Evolutionary conservation across 1,140 invertebrate genomes (phyloP).

Genomic region (Drosophila bocqueti): DNA sequence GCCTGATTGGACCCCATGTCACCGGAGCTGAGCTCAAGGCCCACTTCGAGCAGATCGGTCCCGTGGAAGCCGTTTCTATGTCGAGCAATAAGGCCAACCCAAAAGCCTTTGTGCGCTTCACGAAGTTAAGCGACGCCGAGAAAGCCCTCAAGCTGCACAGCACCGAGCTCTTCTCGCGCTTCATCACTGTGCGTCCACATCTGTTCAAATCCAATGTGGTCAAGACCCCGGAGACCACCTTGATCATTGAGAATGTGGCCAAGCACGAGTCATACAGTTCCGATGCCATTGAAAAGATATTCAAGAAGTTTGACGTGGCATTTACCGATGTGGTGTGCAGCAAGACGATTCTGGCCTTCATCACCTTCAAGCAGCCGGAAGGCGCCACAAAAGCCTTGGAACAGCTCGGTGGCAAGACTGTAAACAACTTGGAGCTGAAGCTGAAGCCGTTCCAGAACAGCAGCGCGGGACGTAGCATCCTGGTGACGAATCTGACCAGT

Average conservation of each 20-base stretch:
- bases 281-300: slow-evolving; percentile 48
- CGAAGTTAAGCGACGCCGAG: slow-evolving; percentile 2
- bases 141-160: slow-evolving; percentile 56
- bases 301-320: slow-evolving; percentile 62
- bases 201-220: neutral
- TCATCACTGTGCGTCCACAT: slow-evolving; percentile 48
- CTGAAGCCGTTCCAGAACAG: slow-evolving; percentile 24
- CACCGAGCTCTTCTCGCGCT: slow-evolving; percentile 52
- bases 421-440: slow-evolving; percentile 53
- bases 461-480: slow-evolving; percentile 16
- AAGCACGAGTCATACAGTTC: slow-evolving; percentile 37
- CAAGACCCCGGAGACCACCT: slow-evolving; percentile 1
- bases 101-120: slow-evolving; percentile 53
- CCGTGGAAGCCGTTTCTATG: slow-evolving; percentile 38
- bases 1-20: slow-evolving; percentile 38
- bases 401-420: slow-evolving; percentile 57
- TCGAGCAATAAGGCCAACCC: slow-evolving; percentile 30
- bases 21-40: slow-evolving; percentile 38
- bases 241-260: slow-evolving; percentile 50
- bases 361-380: slow-evolving; percentile 52
- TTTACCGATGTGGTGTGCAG: slow-evolving; percentile 56
- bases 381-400: slow-evolving; percentile 47
- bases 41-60: slow-evolving; percentile 57
- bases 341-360: slow-evolving; percentile 49
- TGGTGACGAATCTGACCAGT: slow-evolving; percentile 48